phyloP scores from a whole-genome alignment of 2,888 invertebrate genomes.

The Hypomecis punctinalis region DNA sequence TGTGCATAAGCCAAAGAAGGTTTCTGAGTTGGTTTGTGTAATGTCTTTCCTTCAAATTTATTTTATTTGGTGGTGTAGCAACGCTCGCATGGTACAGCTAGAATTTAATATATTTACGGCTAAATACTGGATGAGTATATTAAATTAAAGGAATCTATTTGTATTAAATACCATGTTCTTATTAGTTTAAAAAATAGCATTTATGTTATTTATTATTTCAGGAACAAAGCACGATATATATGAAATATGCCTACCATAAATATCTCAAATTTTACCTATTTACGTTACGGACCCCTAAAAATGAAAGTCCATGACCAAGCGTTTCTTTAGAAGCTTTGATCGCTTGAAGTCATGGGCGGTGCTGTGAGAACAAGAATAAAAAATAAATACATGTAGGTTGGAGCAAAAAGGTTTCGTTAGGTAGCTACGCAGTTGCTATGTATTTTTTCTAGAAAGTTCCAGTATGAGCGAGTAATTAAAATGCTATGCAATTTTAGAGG shows the following conservation, averaged over 20 bases:
- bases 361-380: conserved; percentile 43
- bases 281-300: conserved; percentile 20
- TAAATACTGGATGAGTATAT: too few relatives aligned
- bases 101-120: too few relatives aligned
- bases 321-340: conserved; percentile 49
- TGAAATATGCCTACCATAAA: too few relatives aligned
- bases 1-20: too few relatives aligned
- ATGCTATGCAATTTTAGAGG: conserved; percentile 26
- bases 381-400: conserved; percentile 56
- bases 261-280: too few relatives aligned
- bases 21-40: too few relatives aligned
- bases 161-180: too few relatives aligned
- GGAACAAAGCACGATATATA: neutral
- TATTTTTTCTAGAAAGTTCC: conserved; percentile 40
- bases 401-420: conserved; percentile 49
- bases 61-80: too few relatives aligned
- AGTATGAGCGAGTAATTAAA: conserved; percentile 34
- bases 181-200: too few relatives aligned
- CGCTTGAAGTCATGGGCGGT: conserved; percentile 56
- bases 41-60: too few relatives aligned
- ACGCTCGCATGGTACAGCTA: too few relatives aligned
- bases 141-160: too few relatives aligned
- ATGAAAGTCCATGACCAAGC: conserved; percentile 69
- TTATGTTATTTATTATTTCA: neutral
- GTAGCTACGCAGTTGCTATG: conserved; percentile 51